These are phyloP conservation scores for Hoplias malabaricus DNA, from an alignment of 2,113 vertebrate genomes.

Conservation along the genomic window DNA sequence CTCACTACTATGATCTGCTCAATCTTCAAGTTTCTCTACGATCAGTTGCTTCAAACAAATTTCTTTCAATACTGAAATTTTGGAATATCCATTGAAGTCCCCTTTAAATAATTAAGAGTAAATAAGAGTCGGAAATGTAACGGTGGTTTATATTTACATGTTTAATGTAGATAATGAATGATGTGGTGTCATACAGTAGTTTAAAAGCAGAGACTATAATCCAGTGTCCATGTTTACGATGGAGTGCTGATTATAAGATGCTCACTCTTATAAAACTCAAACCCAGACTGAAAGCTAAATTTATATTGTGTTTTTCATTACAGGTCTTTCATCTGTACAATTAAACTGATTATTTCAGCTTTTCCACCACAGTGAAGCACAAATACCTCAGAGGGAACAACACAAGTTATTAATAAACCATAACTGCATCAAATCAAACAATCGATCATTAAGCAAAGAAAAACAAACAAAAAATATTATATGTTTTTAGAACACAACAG, in stretches of 20 bases:
- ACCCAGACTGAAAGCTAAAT: not conserved
- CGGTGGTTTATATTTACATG: not conserved
- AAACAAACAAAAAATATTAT: not conserved
- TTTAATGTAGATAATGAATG: not conserved
- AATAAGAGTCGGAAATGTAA: not conserved
- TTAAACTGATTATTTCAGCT: not conserved
- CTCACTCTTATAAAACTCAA: not conserved
- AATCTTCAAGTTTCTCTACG: too few relatives aligned
- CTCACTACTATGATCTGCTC: too few relatives aligned
- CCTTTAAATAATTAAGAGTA: too few relatives aligned
- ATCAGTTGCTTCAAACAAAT: too few relatives aligned
- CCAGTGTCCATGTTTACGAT: not conserved
- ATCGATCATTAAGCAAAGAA: not conserved
- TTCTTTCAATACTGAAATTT: too few relatives aligned
- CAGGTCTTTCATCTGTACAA: not conserved
- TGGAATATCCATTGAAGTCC: too few relatives aligned
- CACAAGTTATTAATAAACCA: not conserved
- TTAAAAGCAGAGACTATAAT: not conserved
- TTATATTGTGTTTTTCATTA: not conserved
- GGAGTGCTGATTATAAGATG: slow-evolving; percentile 12
- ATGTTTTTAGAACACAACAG: too few relatives aligned
- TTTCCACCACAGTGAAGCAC: not conserved
- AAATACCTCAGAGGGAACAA: not conserved
- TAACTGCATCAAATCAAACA: not conserved
- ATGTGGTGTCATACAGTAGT: not conserved